These are phyloP conservation scores for Caenorhabditis remanei DNA, from an alignment of 1,140 invertebrate genomes.

Conservation along the genomic window DNA sequence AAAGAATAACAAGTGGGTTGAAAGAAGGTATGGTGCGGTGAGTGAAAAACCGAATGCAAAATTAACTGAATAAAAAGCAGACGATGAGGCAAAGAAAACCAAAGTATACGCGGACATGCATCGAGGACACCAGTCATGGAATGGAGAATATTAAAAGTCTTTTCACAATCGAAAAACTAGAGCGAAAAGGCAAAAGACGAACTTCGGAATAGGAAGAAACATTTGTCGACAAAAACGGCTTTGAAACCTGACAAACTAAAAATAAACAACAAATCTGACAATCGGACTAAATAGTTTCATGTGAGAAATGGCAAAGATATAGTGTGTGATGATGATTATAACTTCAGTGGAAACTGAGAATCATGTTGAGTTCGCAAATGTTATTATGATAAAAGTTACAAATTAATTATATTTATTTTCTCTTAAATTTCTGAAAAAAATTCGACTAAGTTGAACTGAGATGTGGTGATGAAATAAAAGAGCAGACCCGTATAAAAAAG, in stretches of 20 bases:
- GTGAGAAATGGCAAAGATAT: too few relatives aligned
- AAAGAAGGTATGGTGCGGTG: neutral
- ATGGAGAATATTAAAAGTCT: neutral
- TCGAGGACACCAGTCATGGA: neutral
- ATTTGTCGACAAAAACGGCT: too few relatives aligned
- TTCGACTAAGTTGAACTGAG: too few relatives aligned
- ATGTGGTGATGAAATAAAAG: neutral
- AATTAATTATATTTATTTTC: too few relatives aligned
- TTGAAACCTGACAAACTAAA: too few relatives aligned
- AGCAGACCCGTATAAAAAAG: neutral
- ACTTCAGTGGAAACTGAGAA: too few relatives aligned
- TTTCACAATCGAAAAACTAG: neutral
- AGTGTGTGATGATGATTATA: too few relatives aligned
- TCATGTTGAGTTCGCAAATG: too few relatives aligned
- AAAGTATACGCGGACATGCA: neutral
- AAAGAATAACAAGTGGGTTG: conserved; percentile 52
- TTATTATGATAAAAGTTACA: too few relatives aligned
- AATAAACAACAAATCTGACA: too few relatives aligned
- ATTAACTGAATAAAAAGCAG: conserved; percentile 50
- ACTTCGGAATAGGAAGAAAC: neutral
- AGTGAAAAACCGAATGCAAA: conserved; percentile 24
- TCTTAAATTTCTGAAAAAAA: too few relatives aligned
- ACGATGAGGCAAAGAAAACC: conserved; percentile 8
- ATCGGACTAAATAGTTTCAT: too few relatives aligned
- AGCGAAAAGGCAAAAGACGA: neutral